Conservation (phyloP, 2,888 invertebrate genomes). For the Plebejus argus region DNA sequence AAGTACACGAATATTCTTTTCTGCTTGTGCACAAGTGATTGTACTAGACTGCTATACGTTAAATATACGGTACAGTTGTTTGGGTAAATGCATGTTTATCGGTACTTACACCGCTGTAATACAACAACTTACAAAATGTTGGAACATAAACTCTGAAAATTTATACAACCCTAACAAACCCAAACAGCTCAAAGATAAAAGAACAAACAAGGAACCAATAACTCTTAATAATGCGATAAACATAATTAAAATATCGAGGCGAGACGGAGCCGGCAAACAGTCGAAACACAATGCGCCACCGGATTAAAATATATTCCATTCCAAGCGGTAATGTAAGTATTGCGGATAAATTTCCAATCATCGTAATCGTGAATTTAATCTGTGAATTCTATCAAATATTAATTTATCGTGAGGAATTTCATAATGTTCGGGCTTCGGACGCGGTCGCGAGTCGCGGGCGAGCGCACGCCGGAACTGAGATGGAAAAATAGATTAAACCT, state of each 20-base stretch:
- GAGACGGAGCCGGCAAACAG: conserved; percentile 3
- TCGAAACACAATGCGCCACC: not conserved
- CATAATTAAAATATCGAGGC: conserved; percentile 4
- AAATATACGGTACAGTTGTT: no score
- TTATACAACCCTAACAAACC: not conserved
- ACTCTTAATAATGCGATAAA: not conserved
- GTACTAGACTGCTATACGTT: no score
- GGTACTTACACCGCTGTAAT: no score
- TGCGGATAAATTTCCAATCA: conserved; percentile 28
- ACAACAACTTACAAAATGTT: no score
- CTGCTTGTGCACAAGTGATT: no score
- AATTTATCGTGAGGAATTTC: conserved; percentile 43
- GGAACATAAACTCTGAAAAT: not conserved
- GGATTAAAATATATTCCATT: conserved; percentile 10
- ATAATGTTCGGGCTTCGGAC: conserved; percentile 38
- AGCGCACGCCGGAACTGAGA: conserved; percentile 5
- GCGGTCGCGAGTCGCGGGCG: not conserved
- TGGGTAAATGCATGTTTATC: no score
- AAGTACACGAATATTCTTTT: no score
- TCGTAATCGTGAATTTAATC: conserved; percentile 39
- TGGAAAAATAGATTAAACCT: conserved; percentile 20
- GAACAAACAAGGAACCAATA: not conserved
- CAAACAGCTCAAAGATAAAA: not conserved
- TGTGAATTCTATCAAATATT: conserved; percentile 42
- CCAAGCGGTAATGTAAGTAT: conserved; percentile 21